phyloP scores from a whole-genome alignment of 1,140 invertebrate species.

The Drosophila micromelanica region DNA sequence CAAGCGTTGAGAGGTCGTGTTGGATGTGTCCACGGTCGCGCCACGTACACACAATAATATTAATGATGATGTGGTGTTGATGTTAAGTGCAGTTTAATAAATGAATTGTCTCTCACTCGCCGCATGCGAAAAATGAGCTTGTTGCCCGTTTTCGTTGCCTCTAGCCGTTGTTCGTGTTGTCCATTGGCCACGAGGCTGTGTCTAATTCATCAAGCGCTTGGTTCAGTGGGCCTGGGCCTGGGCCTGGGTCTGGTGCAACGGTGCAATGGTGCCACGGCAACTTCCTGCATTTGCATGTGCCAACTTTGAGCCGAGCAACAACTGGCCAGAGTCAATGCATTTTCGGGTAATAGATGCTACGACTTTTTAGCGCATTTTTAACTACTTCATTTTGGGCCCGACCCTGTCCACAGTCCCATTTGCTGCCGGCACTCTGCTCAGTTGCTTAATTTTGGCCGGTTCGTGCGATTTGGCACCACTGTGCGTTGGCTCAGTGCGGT shows the following conservation, averaged over 20 bases:
- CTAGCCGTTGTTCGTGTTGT: slow-evolving; percentile 22
- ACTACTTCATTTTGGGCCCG: slow-evolving; percentile 33
- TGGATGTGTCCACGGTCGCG: slow-evolving; percentile 18
- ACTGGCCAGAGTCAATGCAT: slow-evolving; percentile 42
- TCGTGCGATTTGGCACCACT: slow-evolving; percentile 38
- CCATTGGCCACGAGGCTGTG: slow-evolving; percentile 56
- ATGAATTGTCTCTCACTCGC: slow-evolving; percentile 72
- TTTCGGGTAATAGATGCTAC: slow-evolving; percentile 46
- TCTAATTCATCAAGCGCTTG: slow-evolving; percentile 66
- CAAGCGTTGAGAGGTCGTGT: slow-evolving; percentile 17
- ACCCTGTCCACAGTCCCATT: slow-evolving; percentile 16
- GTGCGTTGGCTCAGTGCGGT: slow-evolving; percentile 23
- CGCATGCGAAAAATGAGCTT: slow-evolving; percentile 49
- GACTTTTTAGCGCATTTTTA: slow-evolving; percentile 50
- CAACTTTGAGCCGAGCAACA: slow-evolving; percentile 6
- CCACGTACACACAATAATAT: slow-evolving; percentile 48
- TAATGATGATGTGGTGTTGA: slow-evolving; percentile 83
- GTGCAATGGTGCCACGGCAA: slow-evolving; percentile 15
- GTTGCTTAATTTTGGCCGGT: background rate
- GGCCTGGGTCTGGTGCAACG: slow-evolving; percentile 19
- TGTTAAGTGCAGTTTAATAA: slow-evolving; percentile 84
- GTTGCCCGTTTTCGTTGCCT: slow-evolving; percentile 1
- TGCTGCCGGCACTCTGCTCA: background rate
- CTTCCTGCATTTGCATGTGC: slow-evolving; percentile 75
- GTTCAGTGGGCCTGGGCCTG: slow-evolving; percentile 40